Evolutionary conservation across 2,888 invertebrate species (phyloP).

Genomic region (Hemithea aestivaria): DNA sequence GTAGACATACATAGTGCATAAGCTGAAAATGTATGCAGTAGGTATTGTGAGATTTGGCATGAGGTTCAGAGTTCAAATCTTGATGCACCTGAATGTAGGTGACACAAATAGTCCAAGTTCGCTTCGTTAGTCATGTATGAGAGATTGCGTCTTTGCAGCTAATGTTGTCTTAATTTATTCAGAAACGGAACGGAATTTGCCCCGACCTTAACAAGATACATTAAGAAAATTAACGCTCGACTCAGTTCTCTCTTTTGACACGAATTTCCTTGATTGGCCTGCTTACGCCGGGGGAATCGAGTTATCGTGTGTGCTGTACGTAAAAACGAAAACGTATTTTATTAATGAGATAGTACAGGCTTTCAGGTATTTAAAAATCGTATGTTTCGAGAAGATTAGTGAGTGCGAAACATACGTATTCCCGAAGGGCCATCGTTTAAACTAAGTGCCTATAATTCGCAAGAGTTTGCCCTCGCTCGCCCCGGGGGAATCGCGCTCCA

Average conservation of each 20-base stretch:
- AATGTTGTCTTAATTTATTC: conserved; percentile 65
- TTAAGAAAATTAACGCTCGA: conserved; percentile 69
- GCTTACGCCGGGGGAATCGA: conserved; percentile 53
- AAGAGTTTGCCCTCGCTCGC: conserved; percentile 61
- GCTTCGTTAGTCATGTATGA: conserved; percentile 33
- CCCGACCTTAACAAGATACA: conserved; percentile 63
- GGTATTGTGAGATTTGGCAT: too few species aligned
- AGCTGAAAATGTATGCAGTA: too few species aligned
- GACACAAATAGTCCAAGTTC: conserved; percentile 39
- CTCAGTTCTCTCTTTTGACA: conserved; percentile 57
- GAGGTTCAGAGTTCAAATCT: too few species aligned
- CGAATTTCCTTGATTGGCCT: conserved; percentile 62
- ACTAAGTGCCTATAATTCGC: conserved; percentile 74
- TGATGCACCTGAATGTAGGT: background rate
- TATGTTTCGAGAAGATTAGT: conserved; percentile 34
- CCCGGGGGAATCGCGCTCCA: conserved; percentile 59
- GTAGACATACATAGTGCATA: too few species aligned
- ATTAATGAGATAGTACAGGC: conserved; percentile 8
- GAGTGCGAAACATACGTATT: conserved; percentile 52
- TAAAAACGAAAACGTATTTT: conserved; percentile 18
- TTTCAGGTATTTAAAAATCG: conserved; percentile 17
- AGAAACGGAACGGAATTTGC: conserved; percentile 48
- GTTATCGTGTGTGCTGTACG: conserved; percentile 44
- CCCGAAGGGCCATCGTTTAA: conserved; percentile 68
- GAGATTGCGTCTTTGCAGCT: conserved; percentile 42